A percentile compares a stretch with the other conserved stretches of the same genome.
Evolutionary conservation across 2,797 vertebrate species (phyloP).

Genomic region (Enteromius paludinosus): DNA sequence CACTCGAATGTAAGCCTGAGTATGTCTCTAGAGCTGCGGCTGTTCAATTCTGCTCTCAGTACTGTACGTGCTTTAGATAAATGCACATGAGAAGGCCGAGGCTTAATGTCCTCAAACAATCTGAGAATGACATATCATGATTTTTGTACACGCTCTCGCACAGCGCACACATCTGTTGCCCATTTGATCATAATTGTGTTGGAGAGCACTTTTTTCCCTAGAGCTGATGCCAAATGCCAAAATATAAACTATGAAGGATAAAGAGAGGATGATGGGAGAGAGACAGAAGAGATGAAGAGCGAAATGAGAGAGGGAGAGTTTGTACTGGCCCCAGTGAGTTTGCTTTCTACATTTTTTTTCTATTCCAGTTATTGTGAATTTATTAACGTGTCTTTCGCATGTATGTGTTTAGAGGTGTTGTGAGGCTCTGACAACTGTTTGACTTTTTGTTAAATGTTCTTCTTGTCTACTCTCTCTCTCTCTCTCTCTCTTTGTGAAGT

Average conservation of each 20-base stretch:
- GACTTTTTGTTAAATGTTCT: constrained; percentile 16
- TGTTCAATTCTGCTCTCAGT: background rate
- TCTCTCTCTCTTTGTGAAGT: background rate
- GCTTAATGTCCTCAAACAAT: constrained; percentile 33
- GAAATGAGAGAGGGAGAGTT: background rate
- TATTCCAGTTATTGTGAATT: constrained; percentile 18
- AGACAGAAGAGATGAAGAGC: background rate
- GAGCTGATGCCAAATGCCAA: constrained; percentile 42
- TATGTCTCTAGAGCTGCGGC: background rate
- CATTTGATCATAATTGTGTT: constrained; percentile 55
- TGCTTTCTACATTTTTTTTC: background rate
- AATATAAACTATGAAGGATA: constrained; percentile 35
- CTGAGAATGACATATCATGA: constrained; percentile 18
- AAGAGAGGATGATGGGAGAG: constrained; percentile 11
- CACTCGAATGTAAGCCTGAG: constrained; percentile 8
- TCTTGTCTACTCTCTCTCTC: constrained; percentile 4
- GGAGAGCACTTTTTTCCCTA: constrained; percentile 37
- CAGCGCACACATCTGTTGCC: constrained; percentile 53
- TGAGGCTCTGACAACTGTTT: constrained; percentile 32
- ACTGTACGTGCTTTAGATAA: constrained; percentile 2
- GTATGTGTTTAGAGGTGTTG: constrained; percentile 36
- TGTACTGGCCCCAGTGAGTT: background rate
- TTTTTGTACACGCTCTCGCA: constrained; percentile 17
- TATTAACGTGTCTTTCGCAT: constrained; percentile 26
- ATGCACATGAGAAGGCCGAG: constrained; percentile 28